Base-by-base conservation (phyloP, 1,140 invertebrate species). In the Apocrypta bakeri region DNA sequence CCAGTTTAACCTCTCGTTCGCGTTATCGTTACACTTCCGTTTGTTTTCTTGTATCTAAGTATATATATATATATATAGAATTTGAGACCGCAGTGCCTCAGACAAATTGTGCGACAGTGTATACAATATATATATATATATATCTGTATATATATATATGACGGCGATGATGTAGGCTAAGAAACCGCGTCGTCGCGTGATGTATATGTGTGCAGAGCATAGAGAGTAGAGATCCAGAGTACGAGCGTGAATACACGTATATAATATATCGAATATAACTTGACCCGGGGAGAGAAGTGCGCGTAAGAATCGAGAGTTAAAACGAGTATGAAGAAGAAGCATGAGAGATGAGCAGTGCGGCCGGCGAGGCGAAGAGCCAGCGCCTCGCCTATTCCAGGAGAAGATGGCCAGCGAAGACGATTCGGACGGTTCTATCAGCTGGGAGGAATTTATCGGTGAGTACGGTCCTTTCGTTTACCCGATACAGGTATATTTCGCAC, bases 371-470 rank as follows among this genome's bases (percentile, higher is more conserved):
- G 56, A 24, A 8, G 17, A 40, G 66, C 73, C 14, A 31, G 61
- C 64, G 74, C 64, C 71, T 74, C 27, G 27, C 29, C 63, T 40
- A 25, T 48, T 42, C 83, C 85, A 33, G 69, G 61, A 31, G 25
- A 68, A 78, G 42, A 78, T 64, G 68, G 66, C 83, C 76, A 81
- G 66, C 85, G 85, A 81, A 75, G 85, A 86, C 40, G 93, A 93
- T 83, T 93, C 92, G 17, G 93, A 93, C 85, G 92, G 88, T 33
- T 93, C 92, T 83, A 90, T 93, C 86, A 92, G 89, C 69, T 93
- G 93, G 93, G 93, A 93, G 84, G 92, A 93, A 56, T 93, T 93
- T 88, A 93, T 93, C 84, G 93, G 93, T 93, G 81, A 92, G 91
- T 27, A 17, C 7, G 48, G 9, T 86, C 27, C 29, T 37, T 68